phyloP scores from a whole-genome alignment of 1,140 invertebrate genomes.

The Antheraea pernyi region DNA sequence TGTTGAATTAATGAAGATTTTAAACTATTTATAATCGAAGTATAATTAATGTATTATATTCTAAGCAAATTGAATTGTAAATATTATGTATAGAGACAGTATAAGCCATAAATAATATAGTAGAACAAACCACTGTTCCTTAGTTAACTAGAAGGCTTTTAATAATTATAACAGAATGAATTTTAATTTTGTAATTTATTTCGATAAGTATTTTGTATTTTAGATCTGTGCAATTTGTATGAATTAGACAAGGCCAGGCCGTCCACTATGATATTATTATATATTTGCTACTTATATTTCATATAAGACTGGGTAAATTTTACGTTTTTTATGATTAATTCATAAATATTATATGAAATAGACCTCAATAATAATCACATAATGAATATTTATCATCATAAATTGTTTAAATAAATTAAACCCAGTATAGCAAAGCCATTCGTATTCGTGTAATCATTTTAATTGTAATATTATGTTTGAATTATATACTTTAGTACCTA shows the following conservation, averaged over 20 bases:
- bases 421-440: conserved; percentile 15
- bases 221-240: conserved; percentile 28
- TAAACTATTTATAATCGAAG: neutral
- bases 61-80: conserved; percentile 8
- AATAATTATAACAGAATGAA: conserved; percentile 9
- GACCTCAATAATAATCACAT: too few species aligned
- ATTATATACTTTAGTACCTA: conserved; percentile 48
- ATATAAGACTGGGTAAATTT: conserved; percentile 44
- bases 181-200: conserved; percentile 19
- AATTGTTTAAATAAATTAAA: neutral
- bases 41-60: neutral
- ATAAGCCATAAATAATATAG: conserved; percentile 4
- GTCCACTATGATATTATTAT: conserved; percentile 60
- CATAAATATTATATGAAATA: too few species aligned
- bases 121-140: conserved; percentile 22
- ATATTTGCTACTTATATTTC: conserved; percentile 40
- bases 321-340: neutral
- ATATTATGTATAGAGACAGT: conserved; percentile 11
- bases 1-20: neutral
- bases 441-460: neutral
- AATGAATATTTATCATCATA: neutral
- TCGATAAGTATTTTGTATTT: conserved; percentile 12
- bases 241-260: conserved; percentile 58
- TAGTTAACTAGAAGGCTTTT: conserved; percentile 17
- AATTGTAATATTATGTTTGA: conserved; percentile 28